Evolutionary conservation across 2,888 invertebrate species (phyloP), one percentile per base, ranked within the genome.

Genomic region (Drosophila cracens): DNA sequence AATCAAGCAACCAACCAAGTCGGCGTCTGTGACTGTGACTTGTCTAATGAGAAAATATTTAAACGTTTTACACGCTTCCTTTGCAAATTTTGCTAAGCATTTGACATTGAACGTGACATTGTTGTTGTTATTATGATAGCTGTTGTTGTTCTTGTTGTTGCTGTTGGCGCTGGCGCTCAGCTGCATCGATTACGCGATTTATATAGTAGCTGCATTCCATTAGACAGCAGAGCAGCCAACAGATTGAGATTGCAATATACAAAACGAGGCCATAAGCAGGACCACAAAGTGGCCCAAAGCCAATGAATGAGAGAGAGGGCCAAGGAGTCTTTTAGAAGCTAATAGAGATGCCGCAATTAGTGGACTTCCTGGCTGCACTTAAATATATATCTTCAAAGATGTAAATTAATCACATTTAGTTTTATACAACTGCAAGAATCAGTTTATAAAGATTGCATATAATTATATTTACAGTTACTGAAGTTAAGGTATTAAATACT

Each of bases 21-120:
- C 75, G 71, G 69, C 77, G 60, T 65, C 74, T 74, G 60, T 67
- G 74, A 78, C 79, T 52, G 75, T n/a, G n/a, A 56, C 38, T 79
- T 81, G 73, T 82, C 83, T 88, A 87, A 87, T 88, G 83, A 88
- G 80, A 88, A 86, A 88, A 88, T 88, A 87, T 86, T 87, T 80
- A 86, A 87, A 80, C 87, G 87, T 71, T 87, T 84, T 83, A 83
- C 87, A 88, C 87, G 88, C 87, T 87, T 87, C 87, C 87, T 88
- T 87, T 83, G 86, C 84, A 83, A 88, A 86, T 83, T 84, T 83
- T 67, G 70, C 81, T 58, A 77, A 84, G 57, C 79, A 74, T 76
- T 84, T 87, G 88, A 84, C 87, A 87, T 88, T 87, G 87, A 87
- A 87, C 87, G 88, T 88, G 87, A 87, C 87, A 87, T 87, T 87